Percentiles rank a stretch among this genome's conserved stretches.
Conservation (phyloP, 1,140 invertebrate genomes). For the Babylonia areolata region DNA sequence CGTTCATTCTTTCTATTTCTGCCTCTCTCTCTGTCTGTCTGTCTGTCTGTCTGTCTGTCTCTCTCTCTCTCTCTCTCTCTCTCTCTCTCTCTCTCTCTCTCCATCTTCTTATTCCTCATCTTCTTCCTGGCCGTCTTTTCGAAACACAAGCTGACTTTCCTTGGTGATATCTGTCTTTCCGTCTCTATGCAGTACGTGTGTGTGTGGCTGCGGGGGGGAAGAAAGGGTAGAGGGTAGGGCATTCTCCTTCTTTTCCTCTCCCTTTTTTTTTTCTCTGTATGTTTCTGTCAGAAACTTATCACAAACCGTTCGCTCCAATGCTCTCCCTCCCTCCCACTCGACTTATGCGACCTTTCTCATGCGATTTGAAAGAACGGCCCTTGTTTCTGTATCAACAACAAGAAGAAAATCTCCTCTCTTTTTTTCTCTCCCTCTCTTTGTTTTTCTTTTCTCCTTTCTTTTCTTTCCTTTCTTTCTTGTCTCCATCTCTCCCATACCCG, state of each 20-base stretch:
- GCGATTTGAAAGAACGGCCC: background rate
- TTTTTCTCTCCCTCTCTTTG: background rate
- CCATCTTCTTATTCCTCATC: background rate
- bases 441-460: background rate
- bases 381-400: background rate
- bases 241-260: too few relatives aligned
- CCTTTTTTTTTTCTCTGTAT: background rate
- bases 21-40: background rate
- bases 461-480: background rate
- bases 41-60: constrained; percentile 5
- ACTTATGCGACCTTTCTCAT: background rate
- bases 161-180: too few relatives aligned
- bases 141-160: too few relatives aligned
- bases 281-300: background rate
- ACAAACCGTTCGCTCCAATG: background rate
- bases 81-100: constrained; percentile 23
- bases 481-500: too few relatives aligned
- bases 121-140: background rate
- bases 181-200: too few relatives aligned
- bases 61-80: constrained; percentile 33
- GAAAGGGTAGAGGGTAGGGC: too few relatives aligned
- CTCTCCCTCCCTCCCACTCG: too few relatives aligned
- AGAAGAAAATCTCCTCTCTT: too few relatives aligned
- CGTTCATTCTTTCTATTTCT: too few relatives aligned
- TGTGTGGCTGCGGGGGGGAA: too few relatives aligned